Percentiles rank a stretch among this genome's conserved stretches.
These are phyloP conservation scores for Sturnira hondurensis DNA, from an alignment of 2,113 vertebrate genomes.

Conservation along the genomic window DNA sequence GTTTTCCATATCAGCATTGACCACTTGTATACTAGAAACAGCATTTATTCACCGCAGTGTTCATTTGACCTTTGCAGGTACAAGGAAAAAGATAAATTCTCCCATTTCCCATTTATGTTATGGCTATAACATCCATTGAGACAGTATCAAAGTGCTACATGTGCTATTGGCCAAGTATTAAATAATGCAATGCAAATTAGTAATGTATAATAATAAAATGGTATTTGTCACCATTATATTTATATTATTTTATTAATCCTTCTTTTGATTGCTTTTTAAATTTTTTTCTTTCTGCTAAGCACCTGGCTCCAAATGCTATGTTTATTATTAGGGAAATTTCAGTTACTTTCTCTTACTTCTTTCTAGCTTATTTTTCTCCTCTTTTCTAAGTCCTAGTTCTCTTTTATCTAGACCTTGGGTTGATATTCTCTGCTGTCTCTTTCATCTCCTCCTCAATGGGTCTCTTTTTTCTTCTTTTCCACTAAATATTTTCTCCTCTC, in stretches of 20 bases:
- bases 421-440: neutral
- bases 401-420: neutral
- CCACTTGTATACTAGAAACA: neutral
- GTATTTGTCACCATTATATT: neutral
- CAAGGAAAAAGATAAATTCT: neutral
- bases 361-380: neutral
- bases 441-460: neutral
- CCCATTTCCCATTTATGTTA: neutral
- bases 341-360: neutral
- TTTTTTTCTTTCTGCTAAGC: neutral
- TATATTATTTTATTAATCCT: neutral
- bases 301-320: neutral
- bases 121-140: neutral
- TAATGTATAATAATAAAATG: constrained; percentile 32
- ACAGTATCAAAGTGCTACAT: neutral
- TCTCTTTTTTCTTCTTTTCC: neutral
- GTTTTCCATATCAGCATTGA: neutral
- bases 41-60: neutral
- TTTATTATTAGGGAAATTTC: neutral
- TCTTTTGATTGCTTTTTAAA: neutral
- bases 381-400: neutral
- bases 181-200: constrained; percentile 46
- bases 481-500: neutral
- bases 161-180: neutral
- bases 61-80: neutral